These are phyloP conservation scores for Tragelaphus scriptus DNA, from an alignment of 2,113 vertebrate genomes.

Conservation along the genomic window DNA sequence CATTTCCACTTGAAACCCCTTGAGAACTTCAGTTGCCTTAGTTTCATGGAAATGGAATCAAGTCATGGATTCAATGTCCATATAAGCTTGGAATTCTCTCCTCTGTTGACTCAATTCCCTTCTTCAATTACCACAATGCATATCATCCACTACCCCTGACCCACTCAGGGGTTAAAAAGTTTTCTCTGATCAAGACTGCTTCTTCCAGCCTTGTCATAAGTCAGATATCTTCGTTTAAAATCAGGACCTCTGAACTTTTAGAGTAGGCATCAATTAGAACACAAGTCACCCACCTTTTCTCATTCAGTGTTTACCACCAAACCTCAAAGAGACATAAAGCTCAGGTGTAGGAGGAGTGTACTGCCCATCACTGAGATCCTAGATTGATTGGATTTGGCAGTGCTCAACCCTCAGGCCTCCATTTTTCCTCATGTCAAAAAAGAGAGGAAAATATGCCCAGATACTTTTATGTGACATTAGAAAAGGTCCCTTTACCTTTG, in stretches of 20 bases:
- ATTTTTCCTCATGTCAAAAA: not conserved
- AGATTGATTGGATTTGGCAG: not conserved
- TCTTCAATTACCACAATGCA: not conserved
- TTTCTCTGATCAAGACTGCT: not conserved
- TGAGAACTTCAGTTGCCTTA: not conserved
- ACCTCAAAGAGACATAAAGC: not conserved
- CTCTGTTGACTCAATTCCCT: not conserved
- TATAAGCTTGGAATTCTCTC: not conserved
- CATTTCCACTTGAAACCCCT: not conserved
- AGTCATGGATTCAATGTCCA: not conserved
- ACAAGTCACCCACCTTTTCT: not conserved
- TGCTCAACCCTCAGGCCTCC: not conserved
- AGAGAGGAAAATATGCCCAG: not conserved
- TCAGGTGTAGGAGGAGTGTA: not conserved
- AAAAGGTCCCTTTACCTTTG: not conserved
- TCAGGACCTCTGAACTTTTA: not conserved
- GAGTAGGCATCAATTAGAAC: not conserved
- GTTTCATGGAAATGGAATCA: not conserved
- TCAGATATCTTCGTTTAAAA: not conserved
- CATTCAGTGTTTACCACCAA: not conserved
- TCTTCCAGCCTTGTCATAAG: not conserved
- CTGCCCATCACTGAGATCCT: not conserved
- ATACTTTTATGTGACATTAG: not conserved
- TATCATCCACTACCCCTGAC: not conserved
- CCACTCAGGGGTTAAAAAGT: not conserved